Conservation (phyloP, 2,797 vertebrate species). For the Thalassophryne amazonica region DNA sequence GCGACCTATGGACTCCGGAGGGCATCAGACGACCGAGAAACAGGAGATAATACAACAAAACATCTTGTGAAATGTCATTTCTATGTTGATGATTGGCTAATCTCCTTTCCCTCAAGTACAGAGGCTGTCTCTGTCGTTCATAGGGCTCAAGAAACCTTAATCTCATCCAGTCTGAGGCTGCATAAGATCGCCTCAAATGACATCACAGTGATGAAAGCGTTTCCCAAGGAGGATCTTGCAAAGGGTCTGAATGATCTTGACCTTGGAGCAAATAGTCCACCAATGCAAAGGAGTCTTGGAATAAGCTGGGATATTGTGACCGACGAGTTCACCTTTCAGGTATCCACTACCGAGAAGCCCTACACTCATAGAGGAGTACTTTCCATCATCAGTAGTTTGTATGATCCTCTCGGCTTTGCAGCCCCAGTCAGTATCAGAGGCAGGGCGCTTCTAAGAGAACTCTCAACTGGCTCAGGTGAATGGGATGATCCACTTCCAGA, state of each 20-base stretch:
- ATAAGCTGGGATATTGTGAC: no score
- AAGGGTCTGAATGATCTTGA: neutral
- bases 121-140: neutral
- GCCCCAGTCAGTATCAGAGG: no score
- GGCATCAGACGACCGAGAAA: neutral
- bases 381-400: no score
- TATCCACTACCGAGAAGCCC: no score
- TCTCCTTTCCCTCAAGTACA: neutral
- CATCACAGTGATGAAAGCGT: neutral
- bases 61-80: neutral
- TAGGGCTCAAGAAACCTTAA: neutral
- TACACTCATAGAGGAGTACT: no score
- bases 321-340: neutral
- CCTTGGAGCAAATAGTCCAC: no score
- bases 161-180: neutral
- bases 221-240: neutral
- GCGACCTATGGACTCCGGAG: neutral
- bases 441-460: no score
- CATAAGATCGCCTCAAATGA: neutral
- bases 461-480: no score
- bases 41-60: neutral
- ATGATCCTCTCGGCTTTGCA: no score
- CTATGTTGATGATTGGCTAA: neutral
- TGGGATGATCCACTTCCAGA: no score
- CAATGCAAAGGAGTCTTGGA: no score